These are phyloP conservation scores for Stegostoma tigrinum DNA, from an alignment of 2,113 vertebrate genomes.

Conservation along the genomic window DNA sequence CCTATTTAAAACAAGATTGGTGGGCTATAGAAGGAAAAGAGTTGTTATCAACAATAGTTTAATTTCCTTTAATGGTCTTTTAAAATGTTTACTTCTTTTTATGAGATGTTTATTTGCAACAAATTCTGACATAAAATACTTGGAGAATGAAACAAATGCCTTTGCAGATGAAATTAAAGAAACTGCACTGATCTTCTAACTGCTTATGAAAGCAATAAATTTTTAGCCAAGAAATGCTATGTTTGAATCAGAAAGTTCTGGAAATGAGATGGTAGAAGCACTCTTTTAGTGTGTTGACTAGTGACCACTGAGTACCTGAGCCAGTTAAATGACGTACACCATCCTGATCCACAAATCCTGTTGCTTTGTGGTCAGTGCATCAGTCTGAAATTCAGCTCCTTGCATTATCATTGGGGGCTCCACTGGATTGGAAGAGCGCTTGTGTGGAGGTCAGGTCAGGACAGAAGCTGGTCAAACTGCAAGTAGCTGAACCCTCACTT, in stretches of 20 bases:
- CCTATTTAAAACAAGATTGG: background rate
- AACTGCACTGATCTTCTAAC: background rate
- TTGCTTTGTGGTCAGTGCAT: background rate
- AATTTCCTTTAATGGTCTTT: background rate
- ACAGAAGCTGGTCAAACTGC: background rate
- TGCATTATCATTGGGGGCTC: too few species aligned
- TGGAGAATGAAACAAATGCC: background rate
- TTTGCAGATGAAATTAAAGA: background rate
- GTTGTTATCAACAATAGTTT: background rate
- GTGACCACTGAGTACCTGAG: background rate
- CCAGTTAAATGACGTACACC: background rate
- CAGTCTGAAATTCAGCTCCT: background rate
- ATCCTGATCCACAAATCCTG: background rate
- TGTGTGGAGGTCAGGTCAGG: background rate
- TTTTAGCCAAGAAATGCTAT: background rate
- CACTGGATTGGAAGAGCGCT: background rate
- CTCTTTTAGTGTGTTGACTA: background rate
- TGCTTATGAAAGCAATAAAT: background rate
- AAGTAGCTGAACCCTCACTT: background rate
- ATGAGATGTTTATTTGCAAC: background rate
- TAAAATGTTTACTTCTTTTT: background rate
- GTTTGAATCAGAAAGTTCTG: background rate
- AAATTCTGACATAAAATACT: background rate
- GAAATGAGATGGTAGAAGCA: background rate
- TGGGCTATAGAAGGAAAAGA: background rate